Base-by-base conservation (phyloP, 2,113 vertebrate genomes). In the Mola mola region DNA sequence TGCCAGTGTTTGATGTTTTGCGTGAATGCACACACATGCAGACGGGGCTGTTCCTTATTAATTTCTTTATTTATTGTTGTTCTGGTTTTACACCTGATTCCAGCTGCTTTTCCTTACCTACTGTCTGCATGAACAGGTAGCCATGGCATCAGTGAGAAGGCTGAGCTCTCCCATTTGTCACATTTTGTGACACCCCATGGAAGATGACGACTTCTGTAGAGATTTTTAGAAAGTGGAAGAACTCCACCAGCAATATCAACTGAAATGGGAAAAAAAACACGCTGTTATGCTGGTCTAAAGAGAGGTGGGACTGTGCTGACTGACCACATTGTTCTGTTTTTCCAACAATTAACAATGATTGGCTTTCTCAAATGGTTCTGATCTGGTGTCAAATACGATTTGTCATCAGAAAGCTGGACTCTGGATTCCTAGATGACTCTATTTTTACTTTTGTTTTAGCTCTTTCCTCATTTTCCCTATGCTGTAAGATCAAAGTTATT, bases 121-220 rank as follows among this genome's bases (percentile, higher is more conserved):
- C 55, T 11, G 31, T 44, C 38, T 61, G 28, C 56, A 68, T 41
- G 33, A 72, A 20, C 68, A 31, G 37, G 83, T 86, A 86, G 83
- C 81, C 79, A 89, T 84, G 82, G 80, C 51, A 62, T 61, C 80
- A 26, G 22, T 42, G 60, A 73, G 58, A 77, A 71, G 61, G 56
- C 48, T 77, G 38, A 72, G 51, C 62, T 79, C 61, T 65, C 24
- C 47, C 69, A 25, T 59, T 71, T 75, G 79, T 79, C 73, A 63
- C 70, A 70, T 73, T 78, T 75, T 76, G 43, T 79, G 4, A n/a
- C n/a, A n/a, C n/a, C n/a, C n/a, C n/a, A n/a, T 78, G 58, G 68
- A 34, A 81, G 44, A 51, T 41, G 67, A 60, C 59, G 5, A 29
- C 5, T 29, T 9, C 66, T 51, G 44, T 2, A 21, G 28, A 48